Percentiles rank a stretch among this genome's conserved stretches.
phyloP scores from a whole-genome alignment of 2,113 vertebrate species.

The Lepus europaeus region DNA sequence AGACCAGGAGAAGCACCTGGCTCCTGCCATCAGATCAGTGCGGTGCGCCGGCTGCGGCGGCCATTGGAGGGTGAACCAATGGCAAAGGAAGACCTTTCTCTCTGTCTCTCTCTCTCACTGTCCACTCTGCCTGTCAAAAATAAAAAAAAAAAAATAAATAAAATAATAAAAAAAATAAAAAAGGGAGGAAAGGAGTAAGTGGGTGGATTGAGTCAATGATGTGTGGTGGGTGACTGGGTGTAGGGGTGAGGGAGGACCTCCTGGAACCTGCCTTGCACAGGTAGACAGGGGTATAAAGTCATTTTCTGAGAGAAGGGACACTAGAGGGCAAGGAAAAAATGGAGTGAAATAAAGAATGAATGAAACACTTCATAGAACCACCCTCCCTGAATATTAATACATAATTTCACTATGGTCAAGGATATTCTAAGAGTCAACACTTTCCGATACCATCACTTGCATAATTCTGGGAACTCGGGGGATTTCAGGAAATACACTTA shows the following conservation, averaged over 20 bases:
- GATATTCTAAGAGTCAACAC: background rate
- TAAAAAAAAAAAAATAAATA: too few species aligned
- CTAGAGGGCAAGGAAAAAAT: background rate
- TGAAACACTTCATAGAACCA: background rate
- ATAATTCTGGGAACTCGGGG: background rate
- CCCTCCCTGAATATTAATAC: background rate
- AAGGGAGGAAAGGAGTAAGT: background rate
- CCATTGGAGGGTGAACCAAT: too few species aligned
- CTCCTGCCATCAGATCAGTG: too few species aligned
- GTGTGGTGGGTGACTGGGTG: background rate
- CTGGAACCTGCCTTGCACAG: background rate
- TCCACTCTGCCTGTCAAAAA: too few species aligned
- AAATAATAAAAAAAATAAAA: too few species aligned
- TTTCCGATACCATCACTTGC: background rate
- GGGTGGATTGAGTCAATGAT: background rate
- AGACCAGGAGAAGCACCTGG: too few species aligned
- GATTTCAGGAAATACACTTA: background rate
- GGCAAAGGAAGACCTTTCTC: too few species aligned
- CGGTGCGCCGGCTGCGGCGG: too few species aligned
- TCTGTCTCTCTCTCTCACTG: too few species aligned
- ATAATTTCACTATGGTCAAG: background rate
- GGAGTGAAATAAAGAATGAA: background rate
- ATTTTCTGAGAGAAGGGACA: background rate
- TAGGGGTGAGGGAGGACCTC: background rate
- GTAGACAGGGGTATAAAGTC: background rate